Conservation (phyloP, 2,113 vertebrate genomes). For the Hyaena hyaena region DNA sequence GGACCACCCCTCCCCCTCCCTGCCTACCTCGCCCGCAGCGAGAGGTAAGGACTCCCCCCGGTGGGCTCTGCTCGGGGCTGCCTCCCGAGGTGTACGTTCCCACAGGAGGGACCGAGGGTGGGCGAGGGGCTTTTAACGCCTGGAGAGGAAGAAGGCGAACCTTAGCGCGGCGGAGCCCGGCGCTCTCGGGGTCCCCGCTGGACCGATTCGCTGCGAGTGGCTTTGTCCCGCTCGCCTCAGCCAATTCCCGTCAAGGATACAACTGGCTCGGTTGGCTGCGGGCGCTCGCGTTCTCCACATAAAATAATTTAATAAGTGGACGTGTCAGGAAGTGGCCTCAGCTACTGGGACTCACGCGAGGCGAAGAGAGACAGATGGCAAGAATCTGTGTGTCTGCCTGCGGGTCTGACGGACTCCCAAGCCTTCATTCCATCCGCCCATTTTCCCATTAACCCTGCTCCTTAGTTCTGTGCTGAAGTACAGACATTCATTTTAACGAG, state of each 20-base stretch:
- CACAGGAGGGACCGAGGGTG: background rate
- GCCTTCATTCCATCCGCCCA: background rate
- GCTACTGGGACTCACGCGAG: background rate
- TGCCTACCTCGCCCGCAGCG: background rate
- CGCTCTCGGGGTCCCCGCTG: background rate
- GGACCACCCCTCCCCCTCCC: constrained; percentile 36
- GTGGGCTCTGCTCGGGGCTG: background rate
- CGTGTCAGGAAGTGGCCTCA: constrained; percentile 60
- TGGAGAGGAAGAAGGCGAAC: background rate
- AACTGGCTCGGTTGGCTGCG: background rate
- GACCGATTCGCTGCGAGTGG: background rate
- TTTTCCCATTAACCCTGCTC: background rate
- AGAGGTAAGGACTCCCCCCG: constrained; percentile 75
- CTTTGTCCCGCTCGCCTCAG: constrained; percentile 52
- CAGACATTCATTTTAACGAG: background rate
- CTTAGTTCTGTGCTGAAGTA: background rate
- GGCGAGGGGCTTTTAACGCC: background rate
- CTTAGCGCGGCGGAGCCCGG: background rate
- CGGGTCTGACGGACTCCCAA: constrained; percentile 3
- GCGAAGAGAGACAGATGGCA: constrained; percentile 45
- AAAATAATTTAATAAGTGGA: constrained; percentile 52
- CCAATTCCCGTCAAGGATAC: constrained; percentile 27
- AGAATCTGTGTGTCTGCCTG: constrained; percentile 17
- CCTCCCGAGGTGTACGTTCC: background rate
- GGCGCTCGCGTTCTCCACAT: background rate